Percentiles rank a stretch among this genome's conserved stretches.
Evolutionary conservation across 2,113 vertebrate species (phyloP).

Genomic region (Oncorhynchus mykiss): DNA sequence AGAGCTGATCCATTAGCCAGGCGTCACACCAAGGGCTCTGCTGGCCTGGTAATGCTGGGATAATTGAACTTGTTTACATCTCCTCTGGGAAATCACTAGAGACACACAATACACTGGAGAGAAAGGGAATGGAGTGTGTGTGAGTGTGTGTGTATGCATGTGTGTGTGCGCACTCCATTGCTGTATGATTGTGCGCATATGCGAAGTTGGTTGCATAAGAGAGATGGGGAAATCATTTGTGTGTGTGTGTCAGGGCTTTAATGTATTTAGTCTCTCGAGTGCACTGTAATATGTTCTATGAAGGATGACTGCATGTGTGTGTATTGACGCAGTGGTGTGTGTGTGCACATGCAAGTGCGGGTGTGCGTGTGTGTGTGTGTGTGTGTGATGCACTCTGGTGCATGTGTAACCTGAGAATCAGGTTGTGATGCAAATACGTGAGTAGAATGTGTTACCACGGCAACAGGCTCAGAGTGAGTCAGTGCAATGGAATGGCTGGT

Average conservation of each 20-base stretch:
- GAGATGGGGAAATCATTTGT: not conserved
- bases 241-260: slow-evolving; percentile 4
- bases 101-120: slow-evolving; percentile 59
- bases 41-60: slow-evolving; percentile 56
- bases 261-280: not conserved
- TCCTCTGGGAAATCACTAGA: slow-evolving; percentile 72
- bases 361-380: slow-evolving; percentile 26
- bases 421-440: slow-evolving; percentile 79
- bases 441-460: slow-evolving; percentile 81
- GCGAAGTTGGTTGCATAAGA: too few species aligned
- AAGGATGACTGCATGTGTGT: slow-evolving; percentile 1
- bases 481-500: slow-evolving; percentile 78
- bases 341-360: not conserved
- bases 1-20: slow-evolving; percentile 31
- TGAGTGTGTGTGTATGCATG: too few species aligned
- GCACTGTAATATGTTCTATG: too few species aligned
- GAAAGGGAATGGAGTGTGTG: not conserved
- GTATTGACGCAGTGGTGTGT: not conserved
- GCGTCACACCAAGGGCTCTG: slow-evolving; percentile 53
- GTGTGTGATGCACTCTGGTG: slow-evolving; percentile 63
- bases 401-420: slow-evolving; percentile 41
- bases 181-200: too few species aligned
- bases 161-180: too few species aligned
- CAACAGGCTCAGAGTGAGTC: slow-evolving; percentile 80
- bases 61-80: slow-evolving; percentile 75